phyloP scores from a whole-genome alignment of 1,140 invertebrate genomes.

The Idris sp. region DNA sequence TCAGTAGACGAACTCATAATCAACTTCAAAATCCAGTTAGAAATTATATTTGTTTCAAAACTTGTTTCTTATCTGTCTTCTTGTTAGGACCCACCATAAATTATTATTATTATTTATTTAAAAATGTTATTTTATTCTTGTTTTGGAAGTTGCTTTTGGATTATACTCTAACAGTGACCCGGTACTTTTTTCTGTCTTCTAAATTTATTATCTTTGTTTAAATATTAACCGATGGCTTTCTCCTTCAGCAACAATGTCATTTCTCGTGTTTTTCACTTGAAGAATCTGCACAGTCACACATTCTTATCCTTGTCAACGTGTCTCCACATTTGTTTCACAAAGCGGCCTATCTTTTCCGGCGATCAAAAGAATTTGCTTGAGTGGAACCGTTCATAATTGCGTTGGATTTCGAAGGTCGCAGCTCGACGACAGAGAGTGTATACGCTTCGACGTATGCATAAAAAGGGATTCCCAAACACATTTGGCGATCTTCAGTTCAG shows the following conservation, averaged over 20 bases:
- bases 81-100: too few species aligned
- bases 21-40: conserved; percentile 39
- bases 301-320: conserved; percentile 55
- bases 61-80: too few species aligned
- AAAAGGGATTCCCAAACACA: conserved; percentile 51
- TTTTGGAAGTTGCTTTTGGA: too few species aligned
- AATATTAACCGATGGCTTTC: too few species aligned
- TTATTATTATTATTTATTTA: too few species aligned
- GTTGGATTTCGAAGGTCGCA: conserved; percentile 40
- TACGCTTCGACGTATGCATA: conserved; percentile 40
- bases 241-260: conserved; percentile 27
- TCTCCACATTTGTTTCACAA: conserved; percentile 50
- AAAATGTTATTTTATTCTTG: too few species aligned
- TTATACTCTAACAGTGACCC: too few species aligned
- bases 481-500: conserved; percentile 18
- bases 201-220: too few species aligned
- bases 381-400: conserved; percentile 53
- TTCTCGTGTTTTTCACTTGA: conserved; percentile 33
- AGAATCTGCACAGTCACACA: conserved; percentile 39
- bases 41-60: conserved; percentile 22
- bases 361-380: conserved; percentile 35
- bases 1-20: conserved; percentile 42
- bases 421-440: conserved; percentile 47
- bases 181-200: too few species aligned
- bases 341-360: conserved; percentile 39